Evolutionary conservation across 2,888 invertebrate genomes (phyloP).

Genomic region (Athalia circularis): DNA sequence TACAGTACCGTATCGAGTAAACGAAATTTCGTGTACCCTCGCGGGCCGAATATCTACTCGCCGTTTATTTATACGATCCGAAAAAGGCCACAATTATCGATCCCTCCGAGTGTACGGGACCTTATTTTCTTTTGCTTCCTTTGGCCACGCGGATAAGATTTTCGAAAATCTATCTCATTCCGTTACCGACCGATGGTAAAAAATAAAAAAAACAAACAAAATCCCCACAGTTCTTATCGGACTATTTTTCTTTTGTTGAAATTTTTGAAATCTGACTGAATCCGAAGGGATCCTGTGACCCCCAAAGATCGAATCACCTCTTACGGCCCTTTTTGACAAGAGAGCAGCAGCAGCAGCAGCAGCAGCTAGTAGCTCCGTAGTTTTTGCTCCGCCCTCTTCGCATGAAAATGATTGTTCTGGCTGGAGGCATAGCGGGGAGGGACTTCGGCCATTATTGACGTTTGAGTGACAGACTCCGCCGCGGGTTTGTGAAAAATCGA

Average conservation of each 20-base stretch:
- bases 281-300: constrained; percentile 10
- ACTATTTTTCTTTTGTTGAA: neutral
- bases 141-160: no score
- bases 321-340: constrained; percentile 48
- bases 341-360: constrained; percentile 64
- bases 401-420: constrained; percentile 60
- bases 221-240: no score
- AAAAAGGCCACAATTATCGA: no score
- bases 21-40: neutral
- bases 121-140: no score
- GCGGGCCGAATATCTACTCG: neutral
- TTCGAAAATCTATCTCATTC: no score
- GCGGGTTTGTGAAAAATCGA: constrained; percentile 52
- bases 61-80: neutral
- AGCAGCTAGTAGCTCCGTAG: constrained; percentile 55
- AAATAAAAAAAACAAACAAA: no score
- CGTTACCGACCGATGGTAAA: no score
- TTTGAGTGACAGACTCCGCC: constrained; percentile 60
- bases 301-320: constrained; percentile 31
- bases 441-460: constrained; percentile 58
- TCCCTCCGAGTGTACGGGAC: no score
- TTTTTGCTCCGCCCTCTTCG: constrained; percentile 63
- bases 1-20: constrained; percentile 35
- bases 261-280: neutral
- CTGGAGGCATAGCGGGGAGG: constrained; percentile 46